Conservation (phyloP, 2,888 invertebrate species). For the Tenthredo notha region DNA sequence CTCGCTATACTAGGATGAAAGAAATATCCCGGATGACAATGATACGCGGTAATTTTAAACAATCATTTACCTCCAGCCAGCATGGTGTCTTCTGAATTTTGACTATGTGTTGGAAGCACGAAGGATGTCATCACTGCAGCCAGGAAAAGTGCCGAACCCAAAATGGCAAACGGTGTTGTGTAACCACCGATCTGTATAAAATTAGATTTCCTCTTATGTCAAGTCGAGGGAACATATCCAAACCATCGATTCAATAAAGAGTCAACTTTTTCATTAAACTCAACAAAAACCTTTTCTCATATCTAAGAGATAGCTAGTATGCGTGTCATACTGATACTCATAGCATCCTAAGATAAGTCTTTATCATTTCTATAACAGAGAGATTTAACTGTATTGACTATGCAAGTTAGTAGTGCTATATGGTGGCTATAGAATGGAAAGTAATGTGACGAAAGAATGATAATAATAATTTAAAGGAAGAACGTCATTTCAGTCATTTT, state of each 20-base stretch:
- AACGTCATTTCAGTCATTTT: slow-evolving; percentile 44
- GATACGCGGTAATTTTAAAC: slow-evolving; percentile 31
- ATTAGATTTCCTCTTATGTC: slow-evolving; percentile 48
- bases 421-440: neutral
- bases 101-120: slow-evolving; percentile 84
- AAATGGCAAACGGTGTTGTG: slow-evolving; percentile 89
- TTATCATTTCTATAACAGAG: neutral
- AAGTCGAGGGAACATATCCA: slow-evolving; percentile 9
- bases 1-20: neutral
- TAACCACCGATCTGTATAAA: slow-evolving; percentile 85
- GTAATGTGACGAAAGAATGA: neutral
- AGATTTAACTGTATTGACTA: neutral
- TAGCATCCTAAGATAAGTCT: slow-evolving; percentile 36
- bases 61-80: slow-evolving; percentile 81
- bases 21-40: slow-evolving; percentile 11
- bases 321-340: neutral
- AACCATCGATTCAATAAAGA: neutral
- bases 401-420: neutral
- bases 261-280: neutral
- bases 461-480: neutral
- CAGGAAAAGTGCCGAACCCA: slow-evolving; percentile 88
- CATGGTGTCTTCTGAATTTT: slow-evolving; percentile 80
- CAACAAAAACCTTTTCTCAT: neutral
- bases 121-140: slow-evolving; percentile 88
- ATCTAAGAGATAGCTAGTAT: neutral